Evolutionary conservation across 2,113 vertebrate species (phyloP).

Genomic region (Furnarius figulus): DNA sequence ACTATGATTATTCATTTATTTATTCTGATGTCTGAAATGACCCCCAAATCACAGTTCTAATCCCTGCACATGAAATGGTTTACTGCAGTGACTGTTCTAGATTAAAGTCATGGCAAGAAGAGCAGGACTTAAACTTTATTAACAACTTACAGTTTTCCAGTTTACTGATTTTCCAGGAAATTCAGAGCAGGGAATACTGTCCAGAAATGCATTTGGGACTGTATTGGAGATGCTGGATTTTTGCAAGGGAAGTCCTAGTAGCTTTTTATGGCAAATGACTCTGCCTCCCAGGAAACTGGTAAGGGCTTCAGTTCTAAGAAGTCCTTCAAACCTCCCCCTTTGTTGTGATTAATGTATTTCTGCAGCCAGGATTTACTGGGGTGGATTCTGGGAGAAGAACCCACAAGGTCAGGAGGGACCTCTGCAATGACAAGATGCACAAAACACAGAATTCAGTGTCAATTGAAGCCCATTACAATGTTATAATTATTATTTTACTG

Average conservation of each 20-base stretch:
- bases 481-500: neutral
- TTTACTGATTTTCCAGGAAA: neutral
- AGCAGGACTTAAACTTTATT: neutral
- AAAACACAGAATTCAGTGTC: neutral
- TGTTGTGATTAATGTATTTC: neutral
- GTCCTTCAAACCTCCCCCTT: neutral
- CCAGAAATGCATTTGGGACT: neutral
- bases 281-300: neutral
- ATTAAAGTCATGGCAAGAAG: neutral
- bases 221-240: neutral
- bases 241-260: neutral
- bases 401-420: neutral
- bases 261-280: neutral
- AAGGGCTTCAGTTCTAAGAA: neutral
- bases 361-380: neutral
- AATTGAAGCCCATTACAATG: neutral
- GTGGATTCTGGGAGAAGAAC: neutral
- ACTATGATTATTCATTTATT: too few species aligned
- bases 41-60: slow-evolving; percentile 1
- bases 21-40: neutral
- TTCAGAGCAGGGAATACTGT: neutral
- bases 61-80: neutral
- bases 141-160: neutral
- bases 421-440: fast-evolving
- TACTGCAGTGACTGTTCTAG: neutral